These are phyloP conservation scores for Prorops nasuta DNA, from an alignment of 1,140 invertebrate species.

Conservation along the genomic window DNA sequence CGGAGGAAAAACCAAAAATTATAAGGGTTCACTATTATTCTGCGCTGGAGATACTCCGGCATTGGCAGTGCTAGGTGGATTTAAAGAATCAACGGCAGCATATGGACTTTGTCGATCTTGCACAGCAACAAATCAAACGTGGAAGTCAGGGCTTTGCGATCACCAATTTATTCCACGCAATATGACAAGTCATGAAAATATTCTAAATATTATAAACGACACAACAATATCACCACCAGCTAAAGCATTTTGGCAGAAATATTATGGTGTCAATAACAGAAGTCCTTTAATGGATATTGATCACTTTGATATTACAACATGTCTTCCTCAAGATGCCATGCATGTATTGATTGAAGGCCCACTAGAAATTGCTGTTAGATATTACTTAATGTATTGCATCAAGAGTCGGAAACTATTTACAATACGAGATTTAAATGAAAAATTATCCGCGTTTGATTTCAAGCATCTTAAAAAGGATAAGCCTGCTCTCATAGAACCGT, in stretches of 20 bases:
- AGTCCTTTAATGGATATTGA: slow-evolving; percentile 17
- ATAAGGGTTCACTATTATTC: slow-evolving; percentile 28
- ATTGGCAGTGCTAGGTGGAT: slow-evolving; percentile 23
- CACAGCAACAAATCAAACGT: slow-evolving; percentile 16
- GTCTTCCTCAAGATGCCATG: slow-evolving; percentile 28
- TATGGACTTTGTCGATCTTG: slow-evolving; percentile 25
- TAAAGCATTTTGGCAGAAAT: slow-evolving; percentile 12
- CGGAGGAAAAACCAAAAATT: neutral
- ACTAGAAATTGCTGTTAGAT: slow-evolving; percentile 6
- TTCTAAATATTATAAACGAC: slow-evolving; percentile 13
- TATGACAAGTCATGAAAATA: slow-evolving; percentile 5
- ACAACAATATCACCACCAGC: slow-evolving; percentile 4
- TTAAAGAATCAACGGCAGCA: slow-evolving; percentile 27
- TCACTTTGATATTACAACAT: slow-evolving; percentile 19
- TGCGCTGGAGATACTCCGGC: slow-evolving; percentile 24
- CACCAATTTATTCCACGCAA: slow-evolving; percentile 9
- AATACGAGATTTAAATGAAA: slow-evolving; percentile 17
- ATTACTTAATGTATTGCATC: slow-evolving; percentile 12
- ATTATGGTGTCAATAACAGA: slow-evolving; percentile 17
- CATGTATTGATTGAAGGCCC: slow-evolving; percentile 23
- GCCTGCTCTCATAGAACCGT: slow-evolving; percentile 8
- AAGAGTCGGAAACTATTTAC: slow-evolving; percentile 10
- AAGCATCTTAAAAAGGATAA: slow-evolving; percentile 16
- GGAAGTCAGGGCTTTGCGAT: slow-evolving; percentile 15
- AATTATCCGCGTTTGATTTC: slow-evolving; percentile 16